These are phyloP conservation scores for Arizona elegans DNA, from an alignment of 2,113 vertebrate species.

Conservation along the genomic window DNA sequence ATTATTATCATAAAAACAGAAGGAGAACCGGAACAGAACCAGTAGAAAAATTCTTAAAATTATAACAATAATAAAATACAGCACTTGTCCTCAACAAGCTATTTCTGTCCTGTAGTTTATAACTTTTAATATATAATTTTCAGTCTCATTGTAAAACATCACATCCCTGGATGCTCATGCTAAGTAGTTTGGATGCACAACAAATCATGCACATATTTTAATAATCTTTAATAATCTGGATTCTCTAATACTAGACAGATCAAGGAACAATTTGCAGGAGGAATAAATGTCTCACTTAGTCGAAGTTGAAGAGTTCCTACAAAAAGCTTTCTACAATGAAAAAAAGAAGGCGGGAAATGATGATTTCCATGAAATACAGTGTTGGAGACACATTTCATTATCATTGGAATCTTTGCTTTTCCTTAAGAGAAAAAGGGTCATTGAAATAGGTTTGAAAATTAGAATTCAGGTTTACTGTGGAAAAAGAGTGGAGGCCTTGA, in stretches of 20 bases:
- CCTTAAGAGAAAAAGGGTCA: not conserved
- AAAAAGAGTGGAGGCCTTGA: not conserved
- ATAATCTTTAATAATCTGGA: fast-evolving
- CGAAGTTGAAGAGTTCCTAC: not conserved
- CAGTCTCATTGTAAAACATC: constrained; percentile 9
- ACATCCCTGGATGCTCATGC: fast-evolving
- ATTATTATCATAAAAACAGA: not conserved
- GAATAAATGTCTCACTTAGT: fast-evolving
- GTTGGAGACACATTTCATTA: not conserved
- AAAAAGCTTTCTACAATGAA: not conserved
- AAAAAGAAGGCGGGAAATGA: fast-evolving
- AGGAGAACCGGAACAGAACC: not conserved
- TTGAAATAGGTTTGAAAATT: not conserved
- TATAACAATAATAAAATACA: not conserved
- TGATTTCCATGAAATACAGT: not conserved
- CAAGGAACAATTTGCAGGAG: not conserved
- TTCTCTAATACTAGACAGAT: fast-evolving
- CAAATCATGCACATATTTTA: not conserved
- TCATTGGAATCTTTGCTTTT: not conserved
- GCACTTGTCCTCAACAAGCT: not conserved
- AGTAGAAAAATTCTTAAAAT: not conserved
- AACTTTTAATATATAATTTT: not conserved
- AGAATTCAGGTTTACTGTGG: not conserved
- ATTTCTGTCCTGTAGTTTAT: not conserved
- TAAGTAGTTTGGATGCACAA: not conserved